Base-by-base conservation (phyloP, 2,113 vertebrate genomes). In the Centropristis striata region DNA sequence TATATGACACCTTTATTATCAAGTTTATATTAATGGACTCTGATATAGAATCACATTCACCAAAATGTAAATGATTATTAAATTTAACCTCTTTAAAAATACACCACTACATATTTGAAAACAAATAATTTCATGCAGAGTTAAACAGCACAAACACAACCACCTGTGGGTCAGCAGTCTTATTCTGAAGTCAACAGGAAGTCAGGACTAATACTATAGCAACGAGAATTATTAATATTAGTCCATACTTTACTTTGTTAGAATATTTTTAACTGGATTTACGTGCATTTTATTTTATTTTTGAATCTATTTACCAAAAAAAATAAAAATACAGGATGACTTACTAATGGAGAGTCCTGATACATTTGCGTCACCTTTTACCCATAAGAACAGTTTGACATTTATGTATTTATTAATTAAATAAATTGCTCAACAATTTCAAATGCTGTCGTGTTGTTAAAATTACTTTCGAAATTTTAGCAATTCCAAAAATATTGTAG, bases 151-250 rank as follows among this genome's bases (percentile, higher is more conserved):
- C 10, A 65, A 51, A 68, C 25, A 72, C 42, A 81, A 74, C 85
- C 87, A 89, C 88, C 84, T 88, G 90, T 89, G 25, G 90, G 28
- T 67, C 73, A 69, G 28, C 63, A 27, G 32, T 8, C 25, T 46
- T 32, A 36, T n/a, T 13, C 23, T n/a, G 2, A 2, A 15, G n/a
- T 14, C 1, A 47, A 36, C 39, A 39, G 5, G 15, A 23, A 16
- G 59, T 12, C 41, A 36, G 15, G 1, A 3, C 21, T 42, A n/a
- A 2, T 8, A 63, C 23, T 7, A 5, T 42, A 6, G 4, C 16
- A 12, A 21, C 5, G 8, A 11, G 4, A n/a, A 16, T 5, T 21
- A 73, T 1, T n/a, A 23, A 1, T n/a, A 63, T 42, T 14, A 42
- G 4, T 32, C 25, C 12, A 9, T 0, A n/a, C 49, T 49, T 46